Conservation (phyloP, 2,797 vertebrate species). For the Chelmon rostratus region DNA sequence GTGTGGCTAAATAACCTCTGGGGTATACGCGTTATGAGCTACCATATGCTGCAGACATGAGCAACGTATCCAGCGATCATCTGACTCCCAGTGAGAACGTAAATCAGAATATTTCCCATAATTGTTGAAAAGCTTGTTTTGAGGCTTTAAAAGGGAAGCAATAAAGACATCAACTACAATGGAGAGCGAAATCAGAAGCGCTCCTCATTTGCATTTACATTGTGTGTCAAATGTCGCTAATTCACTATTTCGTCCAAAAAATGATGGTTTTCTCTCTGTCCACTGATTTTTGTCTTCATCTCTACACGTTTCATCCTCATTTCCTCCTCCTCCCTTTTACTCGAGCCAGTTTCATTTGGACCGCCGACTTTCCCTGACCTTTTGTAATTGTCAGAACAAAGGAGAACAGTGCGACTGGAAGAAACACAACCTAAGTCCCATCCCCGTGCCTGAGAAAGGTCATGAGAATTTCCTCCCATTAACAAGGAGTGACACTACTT, state of each 20-base stretch:
- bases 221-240: neutral
- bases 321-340: neutral
- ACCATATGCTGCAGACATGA: neutral
- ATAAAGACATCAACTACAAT: neutral
- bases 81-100: neutral
- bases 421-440: conserved; percentile 18
- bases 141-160: neutral
- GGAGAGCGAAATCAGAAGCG: neutral
- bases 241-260: neutral
- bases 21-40: neutral
- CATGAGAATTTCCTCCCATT: conserved; percentile 43
- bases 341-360: conserved; percentile 11
- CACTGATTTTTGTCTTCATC: neutral
- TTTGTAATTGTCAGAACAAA: conserved; percentile 43
- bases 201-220: neutral
- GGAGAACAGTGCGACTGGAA: conserved; percentile 10
- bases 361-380: neutral
- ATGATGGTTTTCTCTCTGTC: neutral
- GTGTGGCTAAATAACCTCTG: neutral
- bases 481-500: conserved; percentile 53
- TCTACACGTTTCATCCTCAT: neutral
- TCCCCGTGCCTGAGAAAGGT: conserved; percentile 25
- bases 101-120: neutral
- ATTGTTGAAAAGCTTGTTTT: neutral
- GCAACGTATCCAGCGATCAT: neutral